Evolutionary conservation across 1,140 invertebrate genomes (phyloP).

Genomic region (Anagrus nilaparvatae): DNA sequence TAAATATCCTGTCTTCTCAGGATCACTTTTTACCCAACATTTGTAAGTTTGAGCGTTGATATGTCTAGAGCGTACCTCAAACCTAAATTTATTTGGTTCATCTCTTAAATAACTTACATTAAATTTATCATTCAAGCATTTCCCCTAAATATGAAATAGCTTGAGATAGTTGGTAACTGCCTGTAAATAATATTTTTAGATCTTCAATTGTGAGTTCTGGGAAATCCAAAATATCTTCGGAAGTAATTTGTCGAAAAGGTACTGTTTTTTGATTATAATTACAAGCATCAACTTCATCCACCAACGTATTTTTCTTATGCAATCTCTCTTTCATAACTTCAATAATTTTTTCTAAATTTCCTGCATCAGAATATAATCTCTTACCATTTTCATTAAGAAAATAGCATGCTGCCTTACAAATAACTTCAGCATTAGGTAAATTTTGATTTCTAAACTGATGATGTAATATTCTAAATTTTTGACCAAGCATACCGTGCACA

Average conservation of each 20-base stretch:
- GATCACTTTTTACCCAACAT: too few relatives aligned
- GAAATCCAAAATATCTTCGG: neutral
- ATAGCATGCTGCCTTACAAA: slow-evolving; percentile 15
- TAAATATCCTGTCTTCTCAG: too few relatives aligned
- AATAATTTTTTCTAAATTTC: slow-evolving; percentile 13
- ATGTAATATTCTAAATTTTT: slow-evolving; percentile 20
- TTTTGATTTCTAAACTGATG: slow-evolving; percentile 20
- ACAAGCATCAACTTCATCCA: slow-evolving; percentile 14
- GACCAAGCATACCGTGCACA: slow-evolving; percentile 22
- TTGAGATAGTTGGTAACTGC: too few relatives aligned
- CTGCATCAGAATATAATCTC: slow-evolving; percentile 16
- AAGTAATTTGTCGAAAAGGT: slow-evolving; percentile 13
- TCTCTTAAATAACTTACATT: too few relatives aligned
- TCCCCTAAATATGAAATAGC: too few relatives aligned
- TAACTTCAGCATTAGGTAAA: slow-evolving; percentile 17
- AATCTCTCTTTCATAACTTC: slow-evolving; percentile 6
- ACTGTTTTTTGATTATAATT: slow-evolving; percentile 13
- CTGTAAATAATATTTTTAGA: slow-evolving; percentile 10
- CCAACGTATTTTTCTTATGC: slow-evolving; percentile 15
- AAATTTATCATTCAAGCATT: too few relatives aligned
- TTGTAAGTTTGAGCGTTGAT: too few relatives aligned
- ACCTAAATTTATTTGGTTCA: too few relatives aligned
- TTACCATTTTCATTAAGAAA: slow-evolving; percentile 16
- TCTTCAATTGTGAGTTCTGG: neutral
- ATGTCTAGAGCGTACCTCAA: too few relatives aligned